Evolutionary conservation across 2,113 vertebrate genomes (phyloP).

Genomic region (pig (Sus scrofa)): T2T-Sscrofa CM000816.6:49967501-49968000

Average conservation of each 20-base stretch:
- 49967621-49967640: background rate
- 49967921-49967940: no score
- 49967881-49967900: no score
- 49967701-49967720: background rate
- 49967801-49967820: conserved; percentile 93
- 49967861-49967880: no score
- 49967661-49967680: background rate
- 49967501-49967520: conserved; percentile 28
- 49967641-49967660: background rate
- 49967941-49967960: no score
- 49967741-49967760: conserved; percentile 19
- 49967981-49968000: no score
- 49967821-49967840: conserved; percentile 93
- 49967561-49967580: conserved; percentile 68
- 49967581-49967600: background rate
- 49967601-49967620: conserved; percentile 63
- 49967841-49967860: conserved; percentile 87
- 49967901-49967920: no score
- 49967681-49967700: background rate
- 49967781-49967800: conserved; percentile 92
- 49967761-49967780: conserved; percentile 90
- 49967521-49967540: conserved; percentile 58
- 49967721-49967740: conserved; percentile 54
- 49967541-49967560: conserved; percentile 58
- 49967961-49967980: no score